Base-by-base conservation (phyloP, 1,140 invertebrate species). In the Matsumurasca onukii region DNA sequence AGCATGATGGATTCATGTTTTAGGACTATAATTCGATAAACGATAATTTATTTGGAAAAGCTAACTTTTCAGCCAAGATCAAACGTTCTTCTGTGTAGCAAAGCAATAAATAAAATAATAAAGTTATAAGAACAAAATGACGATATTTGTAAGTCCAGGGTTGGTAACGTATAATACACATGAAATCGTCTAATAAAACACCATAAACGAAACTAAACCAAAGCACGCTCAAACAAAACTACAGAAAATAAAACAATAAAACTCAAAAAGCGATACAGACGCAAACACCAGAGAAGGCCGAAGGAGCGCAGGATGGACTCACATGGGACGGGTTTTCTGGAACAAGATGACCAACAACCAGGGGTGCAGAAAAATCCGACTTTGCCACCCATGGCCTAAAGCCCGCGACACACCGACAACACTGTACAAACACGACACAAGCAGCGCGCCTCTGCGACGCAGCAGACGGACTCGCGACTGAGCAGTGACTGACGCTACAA, bases 321-420 rank as follows among this genome's bases (percentile, higher is more conserved):
- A 59, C 55, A 59, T 59, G 55, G 34, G 12, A 65, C 63, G 31
- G 34, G 63, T 15, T 66, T 65, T 9, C 48, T 65, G 31, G 63
- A 45, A 29, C 25, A 52, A 12, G 51, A 9, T 24, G 45, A 30
- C 55, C 55, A 59, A 31, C 39, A 30, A 20, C 48, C 48, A 9
- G 51, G 65, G 24, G 39, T 66, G 48, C 31, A 66, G 29, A 51
- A 66, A 66, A 66, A 24, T 39, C 59, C 59, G 55, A 31, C 17
- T 22, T 59, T 59, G 12, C 55, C 55, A 12, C 55, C 55, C 55
- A 59, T 59, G 3, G 55, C 25, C 24, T n/a, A 27, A 51, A 9
- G 17, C 24, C 3, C 49, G 49, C 49, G 49, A 20, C n/a, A 51
- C 34, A 17, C 34, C 9, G 34, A 17, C 9, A 17, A 45, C 9